Evolutionary conservation across 2,113 vertebrate species (phyloP), one percentile per base, ranked within the genome.

Genomic region (Sphyrna mokarran): DNA sequence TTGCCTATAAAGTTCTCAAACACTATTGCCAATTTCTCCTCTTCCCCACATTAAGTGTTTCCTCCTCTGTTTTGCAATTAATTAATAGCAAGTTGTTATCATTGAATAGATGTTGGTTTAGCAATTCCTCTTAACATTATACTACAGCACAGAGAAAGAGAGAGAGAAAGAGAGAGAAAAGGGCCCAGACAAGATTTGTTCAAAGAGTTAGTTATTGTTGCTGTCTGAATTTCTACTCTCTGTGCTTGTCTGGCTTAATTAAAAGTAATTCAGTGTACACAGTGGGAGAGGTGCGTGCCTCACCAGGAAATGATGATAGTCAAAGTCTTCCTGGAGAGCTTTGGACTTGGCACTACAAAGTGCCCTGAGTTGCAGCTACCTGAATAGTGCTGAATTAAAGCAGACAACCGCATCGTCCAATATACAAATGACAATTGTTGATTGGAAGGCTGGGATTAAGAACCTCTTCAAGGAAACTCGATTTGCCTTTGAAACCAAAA

Each of bases 401-500:
- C 98, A 99, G 99, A 99, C 99, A 99, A 98, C 98, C 99, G 98
- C 99, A 98, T 99, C 99, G 98, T 98, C 98, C 98, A 96, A 98
- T 98, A 98, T 98, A 99, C 99, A 99, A 99, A 98, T 99, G 98
- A 98, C 98, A 98, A 99, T 99, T 99, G 99, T 99, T 98, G 98
- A 98, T 98, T 98, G 98, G 98, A 98, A 99, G 99, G 98, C 98
- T 98, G 97, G 98, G 99, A 99, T 99, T 99, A 99, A 99, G 98
- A 98, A 98, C 98, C 98, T 99, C 99, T 99, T 99, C 98, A 98
- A 99, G 98, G 98, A 98, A 90, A 99, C 99, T 99, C 99, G 98
- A 99, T 99, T 99, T 99, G 99, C 98, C 98, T 98, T 98, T 98
- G 98, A 98, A 98, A 99, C 99, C 98, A 99, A 99, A 99, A 99